These are phyloP conservation scores for Drosophila kokeensis DNA, from an alignment of 2,888 invertebrate species.

Conservation along the genomic window DNA sequence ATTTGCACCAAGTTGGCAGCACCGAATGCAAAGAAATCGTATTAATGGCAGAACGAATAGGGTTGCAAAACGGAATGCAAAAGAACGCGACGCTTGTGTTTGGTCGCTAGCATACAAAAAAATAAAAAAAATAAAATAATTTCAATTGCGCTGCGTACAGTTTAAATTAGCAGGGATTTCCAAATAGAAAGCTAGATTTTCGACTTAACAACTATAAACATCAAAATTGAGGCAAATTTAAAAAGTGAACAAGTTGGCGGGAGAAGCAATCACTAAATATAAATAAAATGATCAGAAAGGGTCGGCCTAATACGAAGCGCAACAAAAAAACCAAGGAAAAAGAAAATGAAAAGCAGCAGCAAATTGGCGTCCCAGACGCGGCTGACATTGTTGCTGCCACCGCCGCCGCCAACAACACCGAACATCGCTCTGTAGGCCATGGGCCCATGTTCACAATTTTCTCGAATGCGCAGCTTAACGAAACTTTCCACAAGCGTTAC, in stretches of 20 bases:
- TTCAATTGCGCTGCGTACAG: constrained; percentile 18
- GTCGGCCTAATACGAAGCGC: constrained; percentile 60
- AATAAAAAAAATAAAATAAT: constrained; percentile 13
- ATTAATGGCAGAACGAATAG: constrained; percentile 61
- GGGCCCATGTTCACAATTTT: constrained; percentile 86
- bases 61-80: constrained; percentile 52
- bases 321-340: constrained; percentile 67
- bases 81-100: constrained; percentile 70
- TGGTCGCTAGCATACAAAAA: constrained; percentile 29
- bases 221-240: background rate
- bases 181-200: background rate
- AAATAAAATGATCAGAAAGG: constrained; percentile 40
- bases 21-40: constrained; percentile 25
- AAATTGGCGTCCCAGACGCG: constrained; percentile 16
- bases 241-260: constrained; percentile 22
- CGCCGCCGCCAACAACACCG: background rate
- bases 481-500: constrained; percentile 88
- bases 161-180: constrained; percentile 14
- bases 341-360: constrained; percentile 71
- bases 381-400: background rate
- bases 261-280: background rate
- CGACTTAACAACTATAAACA: background rate
- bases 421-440: constrained; percentile 44
- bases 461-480: constrained; percentile 88
- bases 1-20: constrained; percentile 29